These are phyloP conservation scores for Gisinianus flammeolus DNA, from an alignment of 2,888 invertebrate genomes.

Conservation along the genomic window DNA sequence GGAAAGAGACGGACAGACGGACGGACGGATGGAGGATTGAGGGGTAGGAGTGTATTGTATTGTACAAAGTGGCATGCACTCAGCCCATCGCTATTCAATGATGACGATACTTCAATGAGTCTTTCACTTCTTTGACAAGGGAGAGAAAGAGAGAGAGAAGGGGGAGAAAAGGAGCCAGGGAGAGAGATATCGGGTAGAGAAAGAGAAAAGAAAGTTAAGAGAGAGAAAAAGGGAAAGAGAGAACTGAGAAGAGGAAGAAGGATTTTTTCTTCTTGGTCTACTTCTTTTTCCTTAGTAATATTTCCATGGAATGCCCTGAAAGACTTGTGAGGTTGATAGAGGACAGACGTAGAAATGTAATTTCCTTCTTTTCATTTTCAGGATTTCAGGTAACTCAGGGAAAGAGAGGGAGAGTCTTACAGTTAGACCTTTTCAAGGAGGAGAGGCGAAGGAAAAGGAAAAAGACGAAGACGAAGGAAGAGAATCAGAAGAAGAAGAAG, in stretches of 20 bases:
- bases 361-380: not conserved
- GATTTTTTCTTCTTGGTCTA: not conserved
- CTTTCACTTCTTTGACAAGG: not conserved
- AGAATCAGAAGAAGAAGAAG: too few relatives aligned
- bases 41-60: not conserved
- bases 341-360: conserved; percentile 8
- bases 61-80: conserved; percentile 12
- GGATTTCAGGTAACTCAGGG: not conserved
- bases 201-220: not conserved
- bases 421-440: not conserved
- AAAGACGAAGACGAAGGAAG: too few relatives aligned
- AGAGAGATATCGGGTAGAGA: too few relatives aligned
- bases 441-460: not conserved
- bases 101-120: not conserved
- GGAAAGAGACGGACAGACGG: too few relatives aligned
- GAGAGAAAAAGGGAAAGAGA: not conserved
- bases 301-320: not conserved
- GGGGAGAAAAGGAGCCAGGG: not conserved
- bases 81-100: conserved; percentile 10
- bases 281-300: not conserved
- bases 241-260: too few relatives aligned
- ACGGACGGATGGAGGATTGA: too few relatives aligned
- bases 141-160: not conserved
- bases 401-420: not conserved
- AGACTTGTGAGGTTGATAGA: not conserved